phyloP scores from a whole-genome alignment of 2,797 vertebrate species.

The Danio kyathit region DNA sequence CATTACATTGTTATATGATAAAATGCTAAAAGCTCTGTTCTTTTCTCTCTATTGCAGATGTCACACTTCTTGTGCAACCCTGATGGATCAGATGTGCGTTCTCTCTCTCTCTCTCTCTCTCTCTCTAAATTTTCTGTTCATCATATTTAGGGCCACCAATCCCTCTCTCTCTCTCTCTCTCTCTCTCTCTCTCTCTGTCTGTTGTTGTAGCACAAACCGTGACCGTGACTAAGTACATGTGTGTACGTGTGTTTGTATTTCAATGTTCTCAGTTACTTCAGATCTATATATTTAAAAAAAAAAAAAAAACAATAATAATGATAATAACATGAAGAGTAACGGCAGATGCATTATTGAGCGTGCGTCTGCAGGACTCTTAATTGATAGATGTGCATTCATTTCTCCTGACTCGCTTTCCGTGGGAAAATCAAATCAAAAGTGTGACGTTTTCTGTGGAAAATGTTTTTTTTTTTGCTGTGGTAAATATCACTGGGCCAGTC shows the following conservation, averaged over 20 bases:
- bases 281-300: conserved; percentile 68
- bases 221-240: conserved; percentile 60
- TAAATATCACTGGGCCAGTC: conserved; percentile 74
- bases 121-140: conserved; percentile 67
- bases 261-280: conserved; percentile 92
- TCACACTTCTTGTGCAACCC: conserved; percentile 86
- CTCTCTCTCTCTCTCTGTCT: conserved; percentile 78
- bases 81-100: conserved; percentile 80
- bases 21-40: not conserved
- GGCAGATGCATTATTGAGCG: conserved; percentile 44
- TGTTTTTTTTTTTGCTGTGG: conserved; percentile 82
- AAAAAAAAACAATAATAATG: conserved; percentile 42
- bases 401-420: conserved; percentile 44
- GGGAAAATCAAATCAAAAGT: conserved; percentile 56
- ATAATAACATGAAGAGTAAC: conserved; percentile 17
- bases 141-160: conserved; percentile 51
- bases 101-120: conserved; percentile 57
- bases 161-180: conserved; percentile 56
- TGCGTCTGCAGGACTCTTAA: conserved; percentile 38
- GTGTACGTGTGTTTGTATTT: conserved; percentile 85
- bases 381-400: conserved; percentile 49
- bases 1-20: too few relatives aligned
- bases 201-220: conserved; percentile 84
- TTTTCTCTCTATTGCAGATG: conserved; percentile 67
- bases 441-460: conserved; percentile 60